Evolutionary conservation across 2,797 vertebrate species (phyloP).

Genomic region (Pelobates cultripes): DNA sequence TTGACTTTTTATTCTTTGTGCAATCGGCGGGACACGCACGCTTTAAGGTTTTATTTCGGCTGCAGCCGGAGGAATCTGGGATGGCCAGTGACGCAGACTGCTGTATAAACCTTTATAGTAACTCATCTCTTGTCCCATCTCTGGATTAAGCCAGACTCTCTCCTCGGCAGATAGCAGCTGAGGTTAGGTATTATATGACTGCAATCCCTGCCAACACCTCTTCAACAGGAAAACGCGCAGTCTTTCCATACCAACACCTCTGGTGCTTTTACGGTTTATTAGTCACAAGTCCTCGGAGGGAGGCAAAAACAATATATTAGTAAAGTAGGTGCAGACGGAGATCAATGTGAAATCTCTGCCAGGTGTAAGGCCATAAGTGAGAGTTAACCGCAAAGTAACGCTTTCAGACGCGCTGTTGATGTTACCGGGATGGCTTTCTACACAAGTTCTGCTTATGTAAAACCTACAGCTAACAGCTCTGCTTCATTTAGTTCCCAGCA

Average conservation of each 20-base stretch:
- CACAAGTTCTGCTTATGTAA: constrained; percentile 11
- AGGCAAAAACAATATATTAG: constrained; percentile 5
- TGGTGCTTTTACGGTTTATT: constrained; percentile 44
- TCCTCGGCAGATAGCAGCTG: constrained; percentile 45
- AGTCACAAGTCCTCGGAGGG: constrained; percentile 41
- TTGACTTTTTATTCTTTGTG: too few relatives aligned
- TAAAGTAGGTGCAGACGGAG: constrained; percentile 55
- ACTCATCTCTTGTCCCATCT: constrained; percentile 23
- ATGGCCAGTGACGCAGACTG: constrained; percentile 34
- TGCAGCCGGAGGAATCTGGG: constrained; percentile 18
- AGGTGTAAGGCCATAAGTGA: constrained; percentile 3
- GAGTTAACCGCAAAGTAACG: too few relatives aligned
- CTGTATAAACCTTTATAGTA: constrained; percentile 34
- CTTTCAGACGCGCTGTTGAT: neutral
- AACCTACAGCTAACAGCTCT: neutral
- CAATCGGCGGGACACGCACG: too few relatives aligned
- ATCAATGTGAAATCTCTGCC: constrained; percentile 22
- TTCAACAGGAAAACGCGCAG: constrained; percentile 48
- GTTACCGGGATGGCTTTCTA: constrained; percentile 3
- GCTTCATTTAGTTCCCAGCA: constrained; percentile 12
- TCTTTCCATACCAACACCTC: constrained; percentile 49
- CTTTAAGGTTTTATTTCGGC: constrained; percentile 23
- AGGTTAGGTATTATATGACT: constrained; percentile 51
- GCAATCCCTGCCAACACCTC: constrained; percentile 50
- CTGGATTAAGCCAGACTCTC: constrained; percentile 20